Evolutionary conservation across 1,140 invertebrate species (phyloP).

Genomic region (Pogonomyrmex barbatus): DNA sequence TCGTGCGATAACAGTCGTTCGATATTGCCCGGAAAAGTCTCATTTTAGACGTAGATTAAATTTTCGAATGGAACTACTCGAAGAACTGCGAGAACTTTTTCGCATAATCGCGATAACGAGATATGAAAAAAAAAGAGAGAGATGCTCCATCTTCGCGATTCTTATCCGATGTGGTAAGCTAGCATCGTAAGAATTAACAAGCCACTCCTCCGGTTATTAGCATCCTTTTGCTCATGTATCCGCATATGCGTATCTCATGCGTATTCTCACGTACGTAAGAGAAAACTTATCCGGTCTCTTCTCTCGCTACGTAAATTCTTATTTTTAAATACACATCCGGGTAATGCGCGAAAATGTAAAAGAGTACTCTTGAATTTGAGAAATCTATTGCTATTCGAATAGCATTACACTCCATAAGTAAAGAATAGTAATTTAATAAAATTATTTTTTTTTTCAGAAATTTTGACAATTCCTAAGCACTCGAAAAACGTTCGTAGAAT

Average conservation of each 20-base stretch:
- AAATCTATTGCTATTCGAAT: background rate
- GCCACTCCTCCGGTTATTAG: slow-evolving; percentile 55
- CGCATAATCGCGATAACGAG: slow-evolving; percentile 5
- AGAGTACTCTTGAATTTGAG: background rate
- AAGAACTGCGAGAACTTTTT: background rate
- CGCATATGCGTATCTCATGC: slow-evolving; percentile 37
- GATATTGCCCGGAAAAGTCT: background rate
- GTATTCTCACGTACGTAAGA: slow-evolving; percentile 36
- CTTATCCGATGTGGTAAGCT: slow-evolving; percentile 20
- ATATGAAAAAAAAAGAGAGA: background rate
- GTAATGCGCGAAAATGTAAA: background rate
- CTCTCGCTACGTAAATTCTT: slow-evolving; percentile 8
- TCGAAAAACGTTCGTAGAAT: slow-evolving; percentile 4
- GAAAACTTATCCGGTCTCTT: slow-evolving; percentile 10
- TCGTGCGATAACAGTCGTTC: slow-evolving; percentile 19
- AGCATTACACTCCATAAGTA: background rate
- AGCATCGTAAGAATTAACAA: slow-evolving; percentile 51
- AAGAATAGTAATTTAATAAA: background rate
- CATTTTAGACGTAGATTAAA: background rate
- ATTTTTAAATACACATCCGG: slow-evolving; percentile 30
- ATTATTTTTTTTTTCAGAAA: background rate
- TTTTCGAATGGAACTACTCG: slow-evolving; percentile 1
- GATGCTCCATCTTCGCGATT: slow-evolving; percentile 2
- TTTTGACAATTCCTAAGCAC: background rate
- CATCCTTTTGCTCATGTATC: slow-evolving; percentile 50